Base-by-base conservation (phyloP, 1,140 invertebrate genomes). In the Campoletis sonorensis region DNA sequence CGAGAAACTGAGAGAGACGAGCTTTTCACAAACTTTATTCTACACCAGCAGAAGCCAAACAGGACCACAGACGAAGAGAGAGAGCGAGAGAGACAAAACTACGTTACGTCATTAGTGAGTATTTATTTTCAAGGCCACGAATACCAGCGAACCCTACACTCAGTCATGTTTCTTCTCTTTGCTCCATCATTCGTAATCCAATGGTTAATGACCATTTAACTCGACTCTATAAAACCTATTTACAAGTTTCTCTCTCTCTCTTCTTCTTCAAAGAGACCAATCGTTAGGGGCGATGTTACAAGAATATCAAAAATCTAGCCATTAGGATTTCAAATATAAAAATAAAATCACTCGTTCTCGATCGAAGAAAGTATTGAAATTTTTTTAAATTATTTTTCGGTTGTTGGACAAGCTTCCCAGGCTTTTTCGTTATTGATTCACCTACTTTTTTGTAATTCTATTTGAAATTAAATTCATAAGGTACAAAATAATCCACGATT, bases 151-250 rank as follows among this genome's bases (percentile, higher is more conserved):
- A 68, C 16, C 30, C 30, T 30, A n/a, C 18, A 11, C 1, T 58
- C 15, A n/a, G 45, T 16, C 23, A 70, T 13, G 49, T 80, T n/a
- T 80, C 27, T 80, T n/a, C n/a, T 33, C 72, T 54, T 37, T 26
- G 7, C 45, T 54, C n/a, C 21, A 23, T 54, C 61, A 18, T 58
- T 54, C 37, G 61, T 76, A 72, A 78, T 83, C 49, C 79, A 79
- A 70, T 80, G 73, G 73, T 80, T 83, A 80, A 83, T 79, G 82
- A 80, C 64, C 82, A 83, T 83, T 83, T 83, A 83, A 83, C 73
- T 80, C 67, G 67, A 7, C 30, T 18, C 61, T 80, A 67, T 76
- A 80, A 80, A 37, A 78, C 33, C 76, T 49, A 78, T 78, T 78
- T 64, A 21, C 71, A 33, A 72, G n/a, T n/a, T n/a, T n/a, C n/a